phyloP scores from a whole-genome alignment of 2,888 invertebrate genomes.

The Leucophenga maculata region DNA sequence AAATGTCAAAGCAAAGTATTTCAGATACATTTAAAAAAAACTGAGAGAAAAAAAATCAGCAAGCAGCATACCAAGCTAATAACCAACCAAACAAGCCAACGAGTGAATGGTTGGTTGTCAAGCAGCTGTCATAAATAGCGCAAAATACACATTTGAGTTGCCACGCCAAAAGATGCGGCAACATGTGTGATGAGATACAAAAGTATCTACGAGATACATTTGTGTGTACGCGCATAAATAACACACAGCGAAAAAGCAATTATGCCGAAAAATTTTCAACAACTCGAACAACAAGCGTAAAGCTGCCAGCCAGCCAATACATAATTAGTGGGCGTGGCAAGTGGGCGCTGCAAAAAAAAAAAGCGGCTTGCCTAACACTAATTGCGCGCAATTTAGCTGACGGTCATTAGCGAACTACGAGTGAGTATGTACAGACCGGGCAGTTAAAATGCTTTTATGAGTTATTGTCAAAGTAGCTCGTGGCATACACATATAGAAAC shows the following conservation, averaged over 20 bases:
- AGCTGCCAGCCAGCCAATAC: background rate
- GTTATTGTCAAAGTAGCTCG: conserved; percentile 5
- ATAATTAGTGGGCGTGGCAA: background rate
- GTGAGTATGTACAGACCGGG: background rate
- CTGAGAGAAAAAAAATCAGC: background rate
- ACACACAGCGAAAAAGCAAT: conserved; percentile 3
- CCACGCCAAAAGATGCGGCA: background rate
- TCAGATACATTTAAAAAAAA: background rate
- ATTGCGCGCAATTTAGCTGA: background rate
- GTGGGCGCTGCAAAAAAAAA: background rate
- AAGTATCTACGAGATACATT: background rate
- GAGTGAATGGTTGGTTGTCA: background rate
- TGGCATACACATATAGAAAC: background rate
- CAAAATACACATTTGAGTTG: conserved; percentile 2
- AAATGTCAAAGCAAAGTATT: background rate
- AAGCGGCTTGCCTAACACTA: background rate
- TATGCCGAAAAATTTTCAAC: conserved; percentile 3
- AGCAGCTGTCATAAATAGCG: conserved; percentile 6
- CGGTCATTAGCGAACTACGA: background rate
- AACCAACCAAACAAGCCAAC: background rate
- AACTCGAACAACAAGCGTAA: background rate
- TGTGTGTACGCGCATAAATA: background rate
- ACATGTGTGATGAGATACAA: background rate
- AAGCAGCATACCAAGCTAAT: background rate
- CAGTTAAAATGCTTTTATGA: conserved; percentile 8